Evolutionary conservation across 2,888 invertebrate genomes (phyloP), one percentile per base, ranked within the genome.

Genomic region (Trichacis sp.): DNA sequence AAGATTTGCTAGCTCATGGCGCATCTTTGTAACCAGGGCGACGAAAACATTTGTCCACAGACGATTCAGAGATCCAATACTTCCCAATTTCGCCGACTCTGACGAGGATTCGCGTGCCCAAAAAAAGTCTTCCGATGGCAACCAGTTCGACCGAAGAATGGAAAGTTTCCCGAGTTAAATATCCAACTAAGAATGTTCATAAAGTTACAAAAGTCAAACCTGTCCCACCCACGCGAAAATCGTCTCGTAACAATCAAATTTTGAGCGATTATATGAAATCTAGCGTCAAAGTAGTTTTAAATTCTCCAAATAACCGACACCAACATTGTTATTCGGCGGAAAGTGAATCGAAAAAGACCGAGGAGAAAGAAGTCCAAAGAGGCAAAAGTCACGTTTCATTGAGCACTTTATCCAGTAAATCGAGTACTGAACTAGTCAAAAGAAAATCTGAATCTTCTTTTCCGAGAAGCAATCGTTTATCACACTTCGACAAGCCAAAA

Each of bases 51-150:
- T 68, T 82, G 79, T 89, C 87, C 89, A 86, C 91, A 92, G 92
- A 92, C 87, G 89, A 91, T 80, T 86, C 90, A 77, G 90, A 91
- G 86, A 90, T 93, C 82, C 93, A 93, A 87, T 93, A 93, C 85
- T 91, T 92, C 85, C 93, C 93, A 79, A 91, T 93, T 77, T 91
- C 93, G 69, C 90, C 93, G 48, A 93, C 92, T 71, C 86, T 93
- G 79, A 93, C 93, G 74, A 91, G 92, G 87, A 93, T 93, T 80
- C 88, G 92, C 82, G 89, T 93, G 50, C 92, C 92, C 83, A 92
- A 91, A 86, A 89, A 88, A 78, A 84, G 76, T 74, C 48, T 64
- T 45, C 72, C 76, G 47, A 69, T 72, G 73, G 74, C 73, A 63
- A 59, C 70, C 15, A 29, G 15, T 40, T 50, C 48, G 30, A 54